Evolutionary conservation across 2,113 vertebrate species (phyloP).

Genomic region (Tenebrosternarchus preto): DNA sequence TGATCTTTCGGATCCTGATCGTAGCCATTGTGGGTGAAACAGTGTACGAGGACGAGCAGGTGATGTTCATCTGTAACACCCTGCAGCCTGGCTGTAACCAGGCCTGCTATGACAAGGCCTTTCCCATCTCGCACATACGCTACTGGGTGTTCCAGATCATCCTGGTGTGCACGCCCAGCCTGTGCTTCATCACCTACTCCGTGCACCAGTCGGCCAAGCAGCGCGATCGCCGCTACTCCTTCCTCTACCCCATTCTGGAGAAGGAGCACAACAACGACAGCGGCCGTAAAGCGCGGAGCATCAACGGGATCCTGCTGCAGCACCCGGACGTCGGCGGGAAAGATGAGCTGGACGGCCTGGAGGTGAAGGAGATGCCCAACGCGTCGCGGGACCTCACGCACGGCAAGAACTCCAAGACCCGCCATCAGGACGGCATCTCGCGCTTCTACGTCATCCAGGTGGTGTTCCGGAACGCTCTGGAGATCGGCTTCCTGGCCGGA

Average conservation of each 20-base stretch:
- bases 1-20: slow-evolving; percentile 90
- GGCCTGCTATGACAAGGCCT: slow-evolving; percentile 88
- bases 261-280: slow-evolving; percentile 72
- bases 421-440: slow-evolving; percentile 83
- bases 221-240: slow-evolving; percentile 79
- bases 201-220: slow-evolving; percentile 88
- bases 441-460: slow-evolving; percentile 90
- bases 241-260: slow-evolving; percentile 81
- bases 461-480: slow-evolving; percentile 86
- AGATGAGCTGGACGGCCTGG: slow-evolving; percentile 77
- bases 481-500: slow-evolving; percentile 85
- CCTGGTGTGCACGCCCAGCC: slow-evolving; percentile 87
- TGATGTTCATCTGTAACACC: slow-evolving; percentile 91
- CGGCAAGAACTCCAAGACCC: slow-evolving; percentile 74
- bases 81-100: slow-evolving; percentile 89
- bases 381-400: slow-evolving; percentile 66
- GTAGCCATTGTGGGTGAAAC: slow-evolving; percentile 91
- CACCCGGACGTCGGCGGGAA: slow-evolving; percentile 67
- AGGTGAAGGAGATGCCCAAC: slow-evolving; percentile 80
- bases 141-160: slow-evolving; percentile 95
- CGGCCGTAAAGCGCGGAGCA: slow-evolving; percentile 68
- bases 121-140: slow-evolving; percentile 90
- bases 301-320: slow-evolving; percentile 78
- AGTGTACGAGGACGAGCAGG: slow-evolving; percentile 88
- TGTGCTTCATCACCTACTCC: slow-evolving; percentile 91